A percentile compares a stretch with the other conserved stretches of the same genome.
These are phyloP conservation scores for Pteropus rufus DNA, from an alignment of 2,797 vertebrate genomes.

Conservation along the genomic window DNA sequence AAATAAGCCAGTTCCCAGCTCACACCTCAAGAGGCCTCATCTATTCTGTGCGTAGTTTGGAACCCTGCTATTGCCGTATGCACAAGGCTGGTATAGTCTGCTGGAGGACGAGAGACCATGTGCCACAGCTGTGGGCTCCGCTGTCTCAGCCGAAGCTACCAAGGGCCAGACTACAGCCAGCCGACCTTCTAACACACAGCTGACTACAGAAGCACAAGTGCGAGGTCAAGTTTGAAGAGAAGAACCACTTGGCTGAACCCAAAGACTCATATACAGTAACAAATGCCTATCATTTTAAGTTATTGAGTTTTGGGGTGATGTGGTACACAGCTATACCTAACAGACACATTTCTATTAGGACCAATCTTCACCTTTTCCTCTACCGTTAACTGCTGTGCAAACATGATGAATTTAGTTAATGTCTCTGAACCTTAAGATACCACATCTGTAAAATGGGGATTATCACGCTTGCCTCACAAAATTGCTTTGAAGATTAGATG, in stretches of 20 bases:
- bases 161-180: background rate
- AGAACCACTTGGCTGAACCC: background rate
- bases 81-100: no score
- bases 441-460: background rate
- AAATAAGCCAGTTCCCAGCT: background rate
- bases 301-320: background rate
- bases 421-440: background rate
- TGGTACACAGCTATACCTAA: background rate
- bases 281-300: background rate
- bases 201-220: background rate
- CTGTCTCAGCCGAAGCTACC: background rate
- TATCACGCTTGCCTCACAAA: background rate
- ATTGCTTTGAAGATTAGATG: background rate
- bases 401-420: background rate
- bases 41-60: background rate
- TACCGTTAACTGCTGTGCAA: background rate
- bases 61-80: accelerated
- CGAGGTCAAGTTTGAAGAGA: background rate
- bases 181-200: no score
- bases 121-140: background rate
- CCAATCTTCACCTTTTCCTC: background rate
- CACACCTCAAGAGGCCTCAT: background rate
- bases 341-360: background rate
- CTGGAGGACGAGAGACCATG: background rate
- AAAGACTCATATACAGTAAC: background rate